Evolutionary conservation across 2,113 vertebrate genomes (phyloP), one percentile per base, ranked within the genome.

Genomic region (Pandion haliaetus): DNA sequence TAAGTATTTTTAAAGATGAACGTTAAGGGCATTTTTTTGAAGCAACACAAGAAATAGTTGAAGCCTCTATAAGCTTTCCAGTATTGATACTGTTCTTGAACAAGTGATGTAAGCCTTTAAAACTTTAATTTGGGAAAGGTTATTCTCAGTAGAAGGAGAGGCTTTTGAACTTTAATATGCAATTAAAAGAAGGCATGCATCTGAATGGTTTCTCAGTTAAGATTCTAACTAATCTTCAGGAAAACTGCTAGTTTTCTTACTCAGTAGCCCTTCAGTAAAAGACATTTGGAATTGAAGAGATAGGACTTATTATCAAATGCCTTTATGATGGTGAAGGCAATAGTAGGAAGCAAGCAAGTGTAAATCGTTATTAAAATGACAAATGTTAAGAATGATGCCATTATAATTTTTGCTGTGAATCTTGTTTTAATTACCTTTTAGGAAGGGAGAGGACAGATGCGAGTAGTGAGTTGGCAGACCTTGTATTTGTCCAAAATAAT

Each of bases 401-500:
- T 65, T 82, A 15, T 17, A 24, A 29, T 76, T 71, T 73, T 77
- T 91, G 14, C 79, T 81, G 70, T 63, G 8, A 83, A 42, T 86
- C 69, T 70, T 88, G 20, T 57, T 79, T 94, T 97, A 70, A 86
- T 82, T 94, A 69, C 32, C 9, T 90, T 91, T 45, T 54, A 70
- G 82, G 63, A 80, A 86, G 17, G 29, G 67, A 93, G 49, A 76
- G 45, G 74, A 40, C 47, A 89, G 44, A 63, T 84, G 20, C 1
- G 21, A 85, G 34, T 20, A 76, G 34, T n/a, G n/a, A 82, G 65
- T 62, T 93, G 71, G 24, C 58, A 77, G 82, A 69, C 26, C 14
- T 31, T 73, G 9, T 77, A 15, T 82, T 95, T 90, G 79, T 88
- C 87, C 79, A 80, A 94, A 96, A 83, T 84, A 92, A 73, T 74